These are phyloP conservation scores for Dorcus parallelipipedus DNA, from an alignment of 2,888 invertebrate genomes.

Conservation along the genomic window DNA sequence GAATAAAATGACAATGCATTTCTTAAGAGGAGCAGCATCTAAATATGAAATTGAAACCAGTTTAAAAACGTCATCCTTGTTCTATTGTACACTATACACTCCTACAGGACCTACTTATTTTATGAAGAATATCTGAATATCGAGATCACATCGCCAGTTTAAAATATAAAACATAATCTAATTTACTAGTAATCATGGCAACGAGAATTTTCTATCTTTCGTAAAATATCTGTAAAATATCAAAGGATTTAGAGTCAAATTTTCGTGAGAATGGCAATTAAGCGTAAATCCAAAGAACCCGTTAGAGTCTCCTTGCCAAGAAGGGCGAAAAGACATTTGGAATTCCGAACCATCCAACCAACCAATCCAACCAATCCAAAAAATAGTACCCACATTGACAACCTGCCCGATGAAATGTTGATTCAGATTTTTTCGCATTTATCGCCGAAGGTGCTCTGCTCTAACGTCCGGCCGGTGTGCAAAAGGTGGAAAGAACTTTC, in stretches of 20 bases:
- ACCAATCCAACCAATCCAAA: too few species aligned
- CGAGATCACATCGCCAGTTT: too few species aligned
- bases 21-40: too few species aligned
- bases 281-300: constrained; percentile 9
- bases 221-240: not conserved
- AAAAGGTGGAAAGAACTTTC: constrained; percentile 17
- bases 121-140: too few species aligned
- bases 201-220: not conserved
- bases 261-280: constrained; percentile 12
- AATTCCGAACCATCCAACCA: constrained; percentile 1
- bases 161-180: too few species aligned
- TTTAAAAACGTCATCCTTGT: too few species aligned
- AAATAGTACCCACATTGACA: constrained; percentile 7
- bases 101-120: too few species aligned
- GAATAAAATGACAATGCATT: too few species aligned
- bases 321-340: not conserved
- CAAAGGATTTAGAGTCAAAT: constrained; percentile 3
- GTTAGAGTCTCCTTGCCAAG: constrained; percentile 1
- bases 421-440: constrained; percentile 20
- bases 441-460: constrained; percentile 18
- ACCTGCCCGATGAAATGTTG: constrained; percentile 22
- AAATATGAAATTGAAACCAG: too few species aligned
- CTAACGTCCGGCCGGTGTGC: constrained; percentile 19
- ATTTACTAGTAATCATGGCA: too few species aligned
- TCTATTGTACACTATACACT: too few species aligned